These are phyloP conservation scores for Paracentrotus lividus DNA, from an alignment of 53 echinoderm and acorn worm genomes.

Conservation along the genomic window DNA sequence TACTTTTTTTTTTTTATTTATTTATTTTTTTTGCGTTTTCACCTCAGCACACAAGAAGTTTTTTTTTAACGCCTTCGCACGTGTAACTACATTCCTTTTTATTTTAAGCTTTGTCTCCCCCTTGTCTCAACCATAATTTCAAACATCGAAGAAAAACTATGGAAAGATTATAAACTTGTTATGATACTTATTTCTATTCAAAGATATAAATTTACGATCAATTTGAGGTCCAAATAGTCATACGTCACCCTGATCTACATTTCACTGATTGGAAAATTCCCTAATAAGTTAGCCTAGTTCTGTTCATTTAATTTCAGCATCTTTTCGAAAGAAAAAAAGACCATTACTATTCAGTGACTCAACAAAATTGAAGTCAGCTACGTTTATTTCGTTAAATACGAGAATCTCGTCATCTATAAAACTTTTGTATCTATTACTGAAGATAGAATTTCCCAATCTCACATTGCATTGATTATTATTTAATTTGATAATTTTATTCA, in stretches of 20 bases:
- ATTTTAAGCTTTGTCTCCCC: neutral
- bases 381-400: neutral
- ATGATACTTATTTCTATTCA: neutral
- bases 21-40: neutral
- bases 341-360: constrained; percentile 6
- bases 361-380: neutral
- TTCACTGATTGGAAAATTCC: constrained; percentile 11
- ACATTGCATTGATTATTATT: neutral
- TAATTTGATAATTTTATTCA: neutral
- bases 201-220: neutral
- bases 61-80: neutral
- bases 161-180: neutral
- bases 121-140: neutral
- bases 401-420: too few species aligned
- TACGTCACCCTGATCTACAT: neutral
- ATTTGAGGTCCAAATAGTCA: neutral
- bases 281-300: constrained; percentile 21
- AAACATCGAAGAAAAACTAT: neutral
- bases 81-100: neutral
- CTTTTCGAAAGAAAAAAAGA: neutral
- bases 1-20: too few species aligned
- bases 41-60: neutral
- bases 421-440: too few species aligned
- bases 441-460: too few species aligned
- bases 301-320: neutral